Evolutionary conservation across 1,140 invertebrate genomes (phyloP).

Genomic region (Drosophila seguyi): DNA sequence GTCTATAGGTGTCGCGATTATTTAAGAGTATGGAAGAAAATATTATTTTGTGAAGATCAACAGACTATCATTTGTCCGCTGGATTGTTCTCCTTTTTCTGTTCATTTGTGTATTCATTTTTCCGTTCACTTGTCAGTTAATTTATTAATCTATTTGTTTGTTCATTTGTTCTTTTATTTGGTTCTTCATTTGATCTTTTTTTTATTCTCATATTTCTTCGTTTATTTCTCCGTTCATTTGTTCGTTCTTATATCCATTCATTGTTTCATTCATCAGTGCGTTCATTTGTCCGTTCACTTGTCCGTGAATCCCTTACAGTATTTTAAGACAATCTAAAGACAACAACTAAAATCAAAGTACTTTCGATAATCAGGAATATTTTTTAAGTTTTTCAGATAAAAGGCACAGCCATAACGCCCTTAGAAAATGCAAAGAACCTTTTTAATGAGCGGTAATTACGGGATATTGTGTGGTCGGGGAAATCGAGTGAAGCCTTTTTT

Average conservation of each 20-base stretch:
- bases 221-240: neutral
- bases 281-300: neutral
- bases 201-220: fast-evolving
- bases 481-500: constrained; percentile 3
- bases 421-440: neutral
- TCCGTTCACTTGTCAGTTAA: neutral
- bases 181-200: neutral
- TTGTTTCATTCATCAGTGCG: neutral
- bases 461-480: constrained; percentile 18
- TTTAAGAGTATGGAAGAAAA: neutral
- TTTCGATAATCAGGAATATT: neutral
- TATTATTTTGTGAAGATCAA: neutral
- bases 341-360: neutral
- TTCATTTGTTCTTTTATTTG: neutral
- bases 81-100: too few species aligned
- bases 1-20: neutral
- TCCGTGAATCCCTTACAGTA: neutral
- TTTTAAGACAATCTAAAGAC: neutral
- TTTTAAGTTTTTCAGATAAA: neutral
- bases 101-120: neutral
- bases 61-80: too few species aligned
- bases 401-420: neutral
- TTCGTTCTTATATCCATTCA: neutral
- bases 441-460: constrained; percentile 7
- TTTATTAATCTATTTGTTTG: neutral